Conservation (phyloP, 2,888 invertebrate species). For the Venusia cambrica region DNA sequence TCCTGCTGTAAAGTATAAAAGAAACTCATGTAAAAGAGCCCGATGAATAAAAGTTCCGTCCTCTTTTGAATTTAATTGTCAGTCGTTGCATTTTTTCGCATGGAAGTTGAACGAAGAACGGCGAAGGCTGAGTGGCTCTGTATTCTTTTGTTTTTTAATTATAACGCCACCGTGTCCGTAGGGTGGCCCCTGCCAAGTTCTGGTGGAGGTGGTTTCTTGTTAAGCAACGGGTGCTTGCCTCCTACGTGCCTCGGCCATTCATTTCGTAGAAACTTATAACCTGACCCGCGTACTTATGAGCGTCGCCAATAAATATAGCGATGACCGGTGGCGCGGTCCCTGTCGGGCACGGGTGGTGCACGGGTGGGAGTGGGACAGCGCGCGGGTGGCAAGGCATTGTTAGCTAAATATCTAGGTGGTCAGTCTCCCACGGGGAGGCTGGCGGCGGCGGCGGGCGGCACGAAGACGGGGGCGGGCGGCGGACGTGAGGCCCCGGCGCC, state of each 20-base stretch:
- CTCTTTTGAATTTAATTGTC: conserved; percentile 51
- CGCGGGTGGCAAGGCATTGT: conserved; percentile 73
- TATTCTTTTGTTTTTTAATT: conserved; percentile 82
- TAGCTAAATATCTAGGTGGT: conserved; percentile 81
- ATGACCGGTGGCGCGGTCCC: conserved; percentile 74
- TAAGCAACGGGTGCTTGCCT: conserved; percentile 64
- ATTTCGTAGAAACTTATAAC: conserved; percentile 80
- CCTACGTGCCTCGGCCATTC: conserved; percentile 78
- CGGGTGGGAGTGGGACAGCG: conserved; percentile 57
- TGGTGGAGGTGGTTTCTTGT: conserved; percentile 77
- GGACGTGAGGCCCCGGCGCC: conserved; percentile 74
- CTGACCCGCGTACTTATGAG: conserved; percentile 81
- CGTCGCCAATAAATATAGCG: conserved; percentile 81
- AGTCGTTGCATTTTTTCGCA: conserved; percentile 71
- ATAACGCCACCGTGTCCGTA: conserved; percentile 64
- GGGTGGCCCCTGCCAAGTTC: conserved; percentile 65
- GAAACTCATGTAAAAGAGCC: conserved; percentile 18
- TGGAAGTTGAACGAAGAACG: conserved; percentile 62
- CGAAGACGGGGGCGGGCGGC: conserved; percentile 58
- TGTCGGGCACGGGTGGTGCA: conserved; percentile 45
- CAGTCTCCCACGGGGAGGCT: conserved; percentile 60
- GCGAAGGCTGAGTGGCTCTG: conserved; percentile 75
- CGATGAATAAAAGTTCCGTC: conserved; percentile 29
- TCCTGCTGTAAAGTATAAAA: conserved; percentile 8
- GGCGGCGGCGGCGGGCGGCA: conserved; percentile 12